Base-by-base conservation (phyloP, 2,797 vertebrate genomes). In the Syncerus caffer region DNA sequence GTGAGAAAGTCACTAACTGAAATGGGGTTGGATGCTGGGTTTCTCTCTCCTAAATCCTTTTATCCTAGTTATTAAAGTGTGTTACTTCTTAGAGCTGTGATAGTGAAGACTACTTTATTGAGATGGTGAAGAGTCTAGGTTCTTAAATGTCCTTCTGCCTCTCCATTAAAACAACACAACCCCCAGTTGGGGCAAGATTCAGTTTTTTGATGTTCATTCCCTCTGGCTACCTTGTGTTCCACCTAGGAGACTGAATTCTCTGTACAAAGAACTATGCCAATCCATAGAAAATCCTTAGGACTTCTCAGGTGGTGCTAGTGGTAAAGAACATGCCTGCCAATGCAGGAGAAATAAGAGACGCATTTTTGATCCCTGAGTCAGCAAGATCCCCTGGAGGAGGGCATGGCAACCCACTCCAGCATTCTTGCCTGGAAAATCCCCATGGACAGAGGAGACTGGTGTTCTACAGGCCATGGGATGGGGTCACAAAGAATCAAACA, bases 191-290 rank as follows among this genome's bases (percentile, higher is more conserved):
- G 9, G 10, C 27, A 3, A 89, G 53, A 95, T 57, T 86, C 45
- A 4, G 11, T 16, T 71, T 76, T 64, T 71, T 90, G 42, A 55
- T 64, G 21, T 38, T 85, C 29, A 34, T 31, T 57, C 3, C 31
- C 16, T 25, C 74, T 60, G 55, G 67, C 29, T 79, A 84, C 47
- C n/a, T 83, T 57, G 12, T 15, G 19, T 82, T 95, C 74, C 17
- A 78, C 82, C 74, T 89, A 50, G 14, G 87, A 95, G 80, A 92
- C 55, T 84, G 84, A 85, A 13, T 88, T 95, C 95, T 93, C 92
- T 86, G n/a, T 90, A 38, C 21, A 50, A 78, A 92, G 71, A 88
- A 45, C 62, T 64, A 21, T 55, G 78, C 53, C 38, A 94, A 58
- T 57, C 45, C 10, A 50, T 57, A 85, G 50, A 74, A 95, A 90